Base-by-base conservation (phyloP, 2,113 vertebrate genomes). In the Amphiprion ocellaris region DNA sequence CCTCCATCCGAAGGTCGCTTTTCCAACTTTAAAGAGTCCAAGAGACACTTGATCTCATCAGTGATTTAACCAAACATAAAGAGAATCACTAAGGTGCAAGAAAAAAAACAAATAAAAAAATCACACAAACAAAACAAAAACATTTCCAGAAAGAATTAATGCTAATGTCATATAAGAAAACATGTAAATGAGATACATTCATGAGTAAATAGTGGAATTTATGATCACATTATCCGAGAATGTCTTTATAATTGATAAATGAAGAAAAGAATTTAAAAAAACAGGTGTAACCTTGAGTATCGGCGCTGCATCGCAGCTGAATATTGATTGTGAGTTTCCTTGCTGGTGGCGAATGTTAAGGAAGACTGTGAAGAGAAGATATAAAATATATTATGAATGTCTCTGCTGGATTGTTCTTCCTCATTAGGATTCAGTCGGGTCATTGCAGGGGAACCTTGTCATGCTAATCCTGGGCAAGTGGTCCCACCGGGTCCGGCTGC, bases 261-360 rank as follows among this genome's bases (percentile, higher is more conserved):
- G 46, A 72, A 74, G 65, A 81, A 79, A 73, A 33, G n/a, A n/a
- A n/a, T n/a, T n/a, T n/a, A 37, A 37, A 37, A 37, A 37, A 10
- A 84, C 70, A 78, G 80, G 64, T 83, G 86, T 87, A 91, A 93
- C 91, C 92, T 93, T 92, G 92, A 89, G 67, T 80, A 56, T 46
- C 75, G 70, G 74, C 85, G 71, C 26, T 81, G 73, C 76, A 83
- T 83, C 79, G 24, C 84, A 74, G 69, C 80, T 80, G 85, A 91
- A 92, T 91, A 94, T 93, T 92, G 93, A 93, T 92, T 90, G 64
- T 1, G 64, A 88, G 83, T 93, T 92, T 89, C 91, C 86, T 93
- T 94, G 94, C 91, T 93, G 82, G 84, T 92, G 93, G 91, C 87
- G 67, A 94, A 89, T 86, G 83, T 82, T 77, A 82, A 83, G 84